These are phyloP conservation scores for Eumerus sabulonum DNA, from an alignment of 2,888 invertebrate genomes.

Conservation along the genomic window DNA sequence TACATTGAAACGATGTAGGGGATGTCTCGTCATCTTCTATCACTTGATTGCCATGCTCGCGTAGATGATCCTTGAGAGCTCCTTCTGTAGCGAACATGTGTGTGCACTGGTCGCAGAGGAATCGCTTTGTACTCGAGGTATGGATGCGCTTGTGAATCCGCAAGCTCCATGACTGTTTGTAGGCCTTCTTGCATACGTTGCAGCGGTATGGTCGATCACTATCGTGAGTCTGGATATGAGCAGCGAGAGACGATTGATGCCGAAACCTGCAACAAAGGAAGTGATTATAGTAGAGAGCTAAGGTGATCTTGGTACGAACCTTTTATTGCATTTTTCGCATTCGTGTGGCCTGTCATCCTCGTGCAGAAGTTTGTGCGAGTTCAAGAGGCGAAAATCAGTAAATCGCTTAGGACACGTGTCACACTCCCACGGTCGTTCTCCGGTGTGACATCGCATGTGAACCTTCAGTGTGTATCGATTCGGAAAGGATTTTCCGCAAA, in stretches of 20 bases:
- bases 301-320: background rate
- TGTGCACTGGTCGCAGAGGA: conserved; percentile 25
- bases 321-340: conserved; percentile 24
- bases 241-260: conserved; percentile 23
- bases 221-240: conserved; percentile 23
- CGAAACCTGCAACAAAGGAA: conserved; percentile 21
- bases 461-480: conserved; percentile 29
- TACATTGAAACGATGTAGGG: conserved; percentile 29
- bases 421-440: conserved; percentile 42
- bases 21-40: conserved; percentile 16
- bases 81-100: conserved; percentile 13
- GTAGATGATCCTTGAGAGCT: conserved; percentile 23
- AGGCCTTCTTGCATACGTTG: conserved; percentile 38
- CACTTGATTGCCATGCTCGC: conserved; percentile 16
- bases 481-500: conserved; percentile 21
- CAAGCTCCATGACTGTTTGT: conserved; percentile 29
- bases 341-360: background rate
- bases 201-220: conserved; percentile 26
- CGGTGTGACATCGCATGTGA: conserved; percentile 44
- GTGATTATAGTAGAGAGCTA: too few relatives aligned
- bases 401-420: conserved; percentile 16
- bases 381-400: conserved; percentile 30
- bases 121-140: background rate
- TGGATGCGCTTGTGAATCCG: conserved; percentile 28
- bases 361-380: conserved; percentile 31